Evolutionary conservation across 1,140 invertebrate species (phyloP).

Genomic region (Archivesica marissinica): DNA sequence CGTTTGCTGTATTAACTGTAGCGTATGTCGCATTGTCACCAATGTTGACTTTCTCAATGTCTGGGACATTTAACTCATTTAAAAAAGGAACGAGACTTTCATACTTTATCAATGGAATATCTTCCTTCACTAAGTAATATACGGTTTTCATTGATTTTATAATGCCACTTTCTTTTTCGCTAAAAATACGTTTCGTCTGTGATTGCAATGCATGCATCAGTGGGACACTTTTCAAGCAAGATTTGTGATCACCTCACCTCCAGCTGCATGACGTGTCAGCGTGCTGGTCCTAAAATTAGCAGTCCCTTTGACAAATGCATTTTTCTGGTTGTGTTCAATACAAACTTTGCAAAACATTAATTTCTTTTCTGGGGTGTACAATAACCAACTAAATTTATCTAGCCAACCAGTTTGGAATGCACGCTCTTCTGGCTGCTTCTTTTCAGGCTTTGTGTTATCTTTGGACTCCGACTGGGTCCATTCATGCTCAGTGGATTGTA

Average conservation of each 20-base stretch:
- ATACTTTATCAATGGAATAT: background rate
- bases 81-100: slow-evolving; percentile 8
- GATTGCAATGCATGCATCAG: background rate
- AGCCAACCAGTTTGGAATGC: too few species aligned
- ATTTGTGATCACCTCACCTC: background rate
- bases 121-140: slow-evolving; percentile 18
- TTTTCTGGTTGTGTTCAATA: too few species aligned
- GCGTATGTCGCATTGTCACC: background rate
- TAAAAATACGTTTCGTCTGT: background rate
- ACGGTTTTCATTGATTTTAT: background rate
- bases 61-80: background rate
- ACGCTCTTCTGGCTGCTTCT: too few species aligned
- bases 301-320: background rate
- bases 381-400: too few species aligned
- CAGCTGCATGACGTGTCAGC: background rate
- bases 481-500: too few species aligned
- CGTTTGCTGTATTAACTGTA: background rate
- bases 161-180: background rate
- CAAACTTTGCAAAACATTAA: too few species aligned
- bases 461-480: too few species aligned
- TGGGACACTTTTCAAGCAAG: too few species aligned
- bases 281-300: background rate
- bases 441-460: too few species aligned
- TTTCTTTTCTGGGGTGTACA: too few species aligned
- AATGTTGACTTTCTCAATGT: background rate